Conservation (phyloP, 2,113 vertebrate species). For the Thinocorus orbignyianus region DNA sequence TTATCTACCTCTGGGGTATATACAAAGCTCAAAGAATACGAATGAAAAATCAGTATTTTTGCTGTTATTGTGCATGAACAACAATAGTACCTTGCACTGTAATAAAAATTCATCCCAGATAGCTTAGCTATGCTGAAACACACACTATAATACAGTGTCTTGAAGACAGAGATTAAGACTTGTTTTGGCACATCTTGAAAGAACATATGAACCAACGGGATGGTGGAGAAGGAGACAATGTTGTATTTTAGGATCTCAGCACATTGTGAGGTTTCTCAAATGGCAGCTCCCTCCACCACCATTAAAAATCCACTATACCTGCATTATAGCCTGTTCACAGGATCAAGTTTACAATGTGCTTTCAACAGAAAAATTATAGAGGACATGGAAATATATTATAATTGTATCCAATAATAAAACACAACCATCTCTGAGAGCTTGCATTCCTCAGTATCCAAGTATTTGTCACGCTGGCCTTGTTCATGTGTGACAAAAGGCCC, state of each 20-base stretch:
- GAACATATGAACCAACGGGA: background rate
- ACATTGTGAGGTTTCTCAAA: conserved; percentile 34
- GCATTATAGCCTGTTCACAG: conserved; percentile 33
- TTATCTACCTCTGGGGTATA: conserved; percentile 53
- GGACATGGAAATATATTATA: background rate
- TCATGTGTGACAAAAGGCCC: background rate
- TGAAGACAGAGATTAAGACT: conserved; percentile 50
- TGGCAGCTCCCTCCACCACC: background rate
- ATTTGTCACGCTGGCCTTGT: background rate
- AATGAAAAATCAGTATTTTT: conserved; percentile 43
- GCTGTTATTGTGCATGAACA: conserved; percentile 24
- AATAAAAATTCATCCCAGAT: conserved; percentile 40
- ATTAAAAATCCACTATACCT: conserved; percentile 20
- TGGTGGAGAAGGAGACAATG: conserved; percentile 14
- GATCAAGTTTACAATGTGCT: background rate
- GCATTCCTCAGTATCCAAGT: background rate
- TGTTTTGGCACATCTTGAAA: conserved; percentile 48
- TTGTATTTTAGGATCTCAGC: conserved; percentile 33
- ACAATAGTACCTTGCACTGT: conserved; percentile 25
- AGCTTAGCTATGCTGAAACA: conserved; percentile 25
- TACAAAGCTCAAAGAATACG: conserved; percentile 43
- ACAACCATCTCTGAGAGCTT: background rate
- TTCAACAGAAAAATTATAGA: conserved; percentile 29
- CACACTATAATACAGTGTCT: background rate
- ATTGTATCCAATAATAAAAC: background rate